Conservation (phyloP, 2,113 vertebrate genomes). For the Dascyllus trimaculatus region DNA sequence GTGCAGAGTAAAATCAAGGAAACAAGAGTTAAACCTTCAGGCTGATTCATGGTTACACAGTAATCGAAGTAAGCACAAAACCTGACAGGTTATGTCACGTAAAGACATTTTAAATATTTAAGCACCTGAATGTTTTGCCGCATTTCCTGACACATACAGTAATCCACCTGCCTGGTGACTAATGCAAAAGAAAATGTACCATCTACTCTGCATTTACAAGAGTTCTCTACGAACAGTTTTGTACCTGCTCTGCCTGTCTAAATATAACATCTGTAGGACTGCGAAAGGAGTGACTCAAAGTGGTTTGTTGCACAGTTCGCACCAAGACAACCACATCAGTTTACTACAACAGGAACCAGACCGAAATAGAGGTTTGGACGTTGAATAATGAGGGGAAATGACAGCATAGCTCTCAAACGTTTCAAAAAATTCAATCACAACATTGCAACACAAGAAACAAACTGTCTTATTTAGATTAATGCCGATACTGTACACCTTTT, state of each 20-base stretch:
- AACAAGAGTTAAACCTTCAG: neutral
- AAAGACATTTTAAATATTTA: neutral
- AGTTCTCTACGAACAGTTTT: constrained; percentile 32
- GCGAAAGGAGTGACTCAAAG: constrained; percentile 62
- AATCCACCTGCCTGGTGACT: constrained; percentile 38
- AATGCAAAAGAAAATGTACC: neutral
- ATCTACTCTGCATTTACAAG: constrained; percentile 45
- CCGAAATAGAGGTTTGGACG: neutral
- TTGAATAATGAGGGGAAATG: constrained; percentile 3
- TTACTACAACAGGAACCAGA: constrained; percentile 1
- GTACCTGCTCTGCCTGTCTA: constrained; percentile 41
- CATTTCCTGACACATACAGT: constrained; percentile 15
- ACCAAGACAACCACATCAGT: constrained; percentile 13
- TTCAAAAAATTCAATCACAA: no score
- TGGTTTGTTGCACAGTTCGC: constrained; percentile 54
- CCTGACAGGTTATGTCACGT: neutral
- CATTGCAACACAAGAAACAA: neutral
- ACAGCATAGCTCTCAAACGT: no score
- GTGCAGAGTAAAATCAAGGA: no score
- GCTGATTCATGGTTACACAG: neutral
- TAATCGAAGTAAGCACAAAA: neutral
- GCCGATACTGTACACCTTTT: neutral
- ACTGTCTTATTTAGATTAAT: no score
- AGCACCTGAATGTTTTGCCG: neutral
- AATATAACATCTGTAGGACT: constrained; percentile 56